phyloP scores from a whole-genome alignment of 1,140 invertebrate species.

The Ruditapes philippinarum region DNA sequence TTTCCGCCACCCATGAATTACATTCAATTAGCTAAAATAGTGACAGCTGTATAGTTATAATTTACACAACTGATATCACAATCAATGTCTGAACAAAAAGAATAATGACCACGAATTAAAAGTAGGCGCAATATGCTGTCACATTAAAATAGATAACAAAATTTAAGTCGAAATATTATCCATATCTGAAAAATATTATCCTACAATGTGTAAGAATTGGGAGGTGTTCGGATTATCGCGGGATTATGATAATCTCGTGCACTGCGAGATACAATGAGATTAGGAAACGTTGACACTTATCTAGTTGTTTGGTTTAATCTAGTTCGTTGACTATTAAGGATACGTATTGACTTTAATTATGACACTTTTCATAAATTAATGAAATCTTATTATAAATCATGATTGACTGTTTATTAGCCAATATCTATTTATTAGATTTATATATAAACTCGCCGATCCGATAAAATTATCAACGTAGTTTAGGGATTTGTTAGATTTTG shows the following conservation, averaged over 20 bases:
- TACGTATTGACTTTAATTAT: slow-evolving; percentile 47
- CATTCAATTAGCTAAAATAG: slow-evolving; percentile 54
- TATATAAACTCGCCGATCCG: too few relatives aligned
- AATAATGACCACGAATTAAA: slow-evolving; percentile 2
- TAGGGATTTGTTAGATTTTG: too few relatives aligned
- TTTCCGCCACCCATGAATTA: slow-evolving; percentile 26
- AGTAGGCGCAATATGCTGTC: slow-evolving; percentile 48
- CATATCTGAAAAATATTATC: slow-evolving; percentile 7
- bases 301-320: slow-evolving; percentile 26
- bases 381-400: slow-evolving; percentile 12
- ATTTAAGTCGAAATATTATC: slow-evolving; percentile 24
- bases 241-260: slow-evolving; percentile 34
- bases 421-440: not conserved
- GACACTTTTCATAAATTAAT: slow-evolving; percentile 54
- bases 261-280: slow-evolving; percentile 2
- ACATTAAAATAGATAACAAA: slow-evolving; percentile 19
- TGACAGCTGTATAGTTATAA: not conserved
- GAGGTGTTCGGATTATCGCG: slow-evolving; percentile 23
- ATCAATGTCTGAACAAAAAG: slow-evolving; percentile 14
- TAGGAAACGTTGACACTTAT: slow-evolving; percentile 53
- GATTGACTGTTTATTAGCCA: not conserved
- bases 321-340: not conserved
- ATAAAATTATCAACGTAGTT: too few relatives aligned
- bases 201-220: slow-evolving; percentile 9
- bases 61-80: slow-evolving; percentile 4